Percentiles rank a stretch among this genome's conserved stretches.
Evolutionary conservation across 2,113 vertebrate species (phyloP).

Genomic region (Silurus meridionalis): DNA sequence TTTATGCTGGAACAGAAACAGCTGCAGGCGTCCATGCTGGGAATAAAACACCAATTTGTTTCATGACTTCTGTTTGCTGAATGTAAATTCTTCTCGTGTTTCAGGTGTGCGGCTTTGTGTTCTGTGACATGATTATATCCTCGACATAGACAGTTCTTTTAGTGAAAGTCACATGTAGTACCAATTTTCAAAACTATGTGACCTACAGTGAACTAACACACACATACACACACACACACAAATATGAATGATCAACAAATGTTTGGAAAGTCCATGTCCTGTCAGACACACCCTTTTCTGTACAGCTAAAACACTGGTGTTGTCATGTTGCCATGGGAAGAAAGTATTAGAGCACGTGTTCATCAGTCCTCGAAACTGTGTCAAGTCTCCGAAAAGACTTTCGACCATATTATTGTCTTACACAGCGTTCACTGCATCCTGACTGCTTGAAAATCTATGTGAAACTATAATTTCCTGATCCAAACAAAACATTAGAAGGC

Average conservation of each 20-base stretch:
- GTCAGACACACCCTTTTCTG: constrained; percentile 38
- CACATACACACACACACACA: background rate
- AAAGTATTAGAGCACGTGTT: constrained; percentile 31
- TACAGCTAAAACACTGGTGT: background rate
- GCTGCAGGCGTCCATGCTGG: background rate
- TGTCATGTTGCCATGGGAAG: constrained; percentile 39
- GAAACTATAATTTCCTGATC: background rate
- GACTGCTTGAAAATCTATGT: background rate
- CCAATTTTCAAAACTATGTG: background rate
- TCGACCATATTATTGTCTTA: background rate
- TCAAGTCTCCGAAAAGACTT: background rate
- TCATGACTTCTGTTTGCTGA: background rate
- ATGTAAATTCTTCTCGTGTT: background rate
- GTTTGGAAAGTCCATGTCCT: constrained; percentile 24
- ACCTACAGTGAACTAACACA: background rate
- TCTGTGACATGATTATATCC: background rate
- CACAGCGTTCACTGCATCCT: background rate
- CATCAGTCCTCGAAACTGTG: constrained; percentile 1
- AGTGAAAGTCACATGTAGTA: background rate
- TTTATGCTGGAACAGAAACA: background rate
- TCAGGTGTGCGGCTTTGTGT: background rate
- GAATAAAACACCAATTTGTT: background rate
- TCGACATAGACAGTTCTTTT: background rate
- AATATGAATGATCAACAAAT: constrained; percentile 10
- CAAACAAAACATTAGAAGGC: background rate